These are phyloP conservation scores for Sinohyriopsis cumingii DNA, from an alignment of 2,888 invertebrate species.

Conservation along the genomic window DNA sequence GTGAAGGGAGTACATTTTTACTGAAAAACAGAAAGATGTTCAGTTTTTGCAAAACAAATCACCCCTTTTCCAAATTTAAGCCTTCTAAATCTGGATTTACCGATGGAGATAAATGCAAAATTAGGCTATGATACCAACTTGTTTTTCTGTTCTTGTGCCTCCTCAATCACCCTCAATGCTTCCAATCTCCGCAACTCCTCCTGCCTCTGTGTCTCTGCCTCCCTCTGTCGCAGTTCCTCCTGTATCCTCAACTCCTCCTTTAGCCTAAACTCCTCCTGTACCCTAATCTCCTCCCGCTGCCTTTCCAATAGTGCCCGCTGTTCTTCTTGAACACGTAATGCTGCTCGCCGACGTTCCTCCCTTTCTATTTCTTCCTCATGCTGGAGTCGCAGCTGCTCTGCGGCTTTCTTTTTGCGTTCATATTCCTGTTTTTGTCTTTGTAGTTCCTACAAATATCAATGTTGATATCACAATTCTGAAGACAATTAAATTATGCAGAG, in stretches of 20 bases:
- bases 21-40: too few species aligned
- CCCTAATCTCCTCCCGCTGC: slow-evolving; percentile 36
- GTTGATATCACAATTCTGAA: not conserved
- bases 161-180: slow-evolving; percentile 33
- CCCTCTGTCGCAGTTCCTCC: slow-evolving; percentile 17
- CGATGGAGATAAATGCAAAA: too few species aligned
- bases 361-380: slow-evolving; percentile 64
- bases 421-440: slow-evolving; percentile 69
- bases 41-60: too few species aligned
- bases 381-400: slow-evolving; percentile 64
- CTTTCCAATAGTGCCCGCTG: slow-evolving; percentile 59
- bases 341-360: slow-evolving; percentile 61
- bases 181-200: slow-evolving; percentile 37
- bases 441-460: slow-evolving; percentile 55
- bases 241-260: slow-evolving; percentile 1
- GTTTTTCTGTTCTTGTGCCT: not conserved
- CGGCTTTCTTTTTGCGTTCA: slow-evolving; percentile 65
- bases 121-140: too few species aligned
- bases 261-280: slow-evolving; percentile 20
- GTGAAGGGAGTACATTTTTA: too few species aligned
- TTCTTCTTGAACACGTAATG: slow-evolving; percentile 61
- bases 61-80: too few species aligned
- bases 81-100: too few species aligned
- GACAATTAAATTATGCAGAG: not conserved
- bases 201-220: slow-evolving; percentile 34